Conservation (phyloP, 1,140 invertebrate genomes). For the Drosophila bocki region DNA sequence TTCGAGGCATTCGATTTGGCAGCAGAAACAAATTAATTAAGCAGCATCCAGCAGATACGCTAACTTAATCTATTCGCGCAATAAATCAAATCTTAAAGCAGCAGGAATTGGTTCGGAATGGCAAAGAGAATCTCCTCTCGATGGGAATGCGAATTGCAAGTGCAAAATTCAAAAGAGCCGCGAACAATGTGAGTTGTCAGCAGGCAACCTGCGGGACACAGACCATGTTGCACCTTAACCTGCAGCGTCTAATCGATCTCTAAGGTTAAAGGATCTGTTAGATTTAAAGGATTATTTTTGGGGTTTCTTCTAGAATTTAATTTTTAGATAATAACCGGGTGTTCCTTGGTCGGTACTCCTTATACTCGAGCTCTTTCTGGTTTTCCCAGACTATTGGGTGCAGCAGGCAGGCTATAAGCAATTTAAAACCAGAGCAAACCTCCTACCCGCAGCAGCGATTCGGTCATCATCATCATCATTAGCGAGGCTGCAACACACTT, state of each 20-base stretch:
- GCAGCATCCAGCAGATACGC: constrained; percentile 76
- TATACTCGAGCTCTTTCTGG: background rate
- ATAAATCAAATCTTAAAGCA: constrained; percentile 79
- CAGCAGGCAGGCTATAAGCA: constrained; percentile 4
- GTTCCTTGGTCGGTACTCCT: background rate
- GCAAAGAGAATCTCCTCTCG: background rate
- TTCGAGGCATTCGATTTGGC: constrained; percentile 71
- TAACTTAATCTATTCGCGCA: constrained; percentile 76
- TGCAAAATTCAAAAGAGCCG: constrained; percentile 63
- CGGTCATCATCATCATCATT: constrained; percentile 65
- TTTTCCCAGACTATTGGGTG: constrained; percentile 13
- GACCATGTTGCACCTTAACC: background rate
- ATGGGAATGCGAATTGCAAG: constrained; percentile 15
- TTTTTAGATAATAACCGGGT: background rate
- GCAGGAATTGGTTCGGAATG: constrained; percentile 7
- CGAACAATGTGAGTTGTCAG: constrained; percentile 71
- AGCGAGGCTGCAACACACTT: constrained; percentile 55
- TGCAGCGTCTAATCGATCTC: no score
- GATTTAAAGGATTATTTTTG: no score
- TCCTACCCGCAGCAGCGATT: constrained; percentile 37
- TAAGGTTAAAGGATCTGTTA: background rate
- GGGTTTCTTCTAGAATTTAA: background rate
- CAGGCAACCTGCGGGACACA: constrained; percentile 10
- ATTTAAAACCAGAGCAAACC: constrained; percentile 40
- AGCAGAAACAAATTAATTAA: constrained; percentile 84